Conservation (phyloP, 2,797 vertebrate genomes). For the Cygnus olor region DNA sequence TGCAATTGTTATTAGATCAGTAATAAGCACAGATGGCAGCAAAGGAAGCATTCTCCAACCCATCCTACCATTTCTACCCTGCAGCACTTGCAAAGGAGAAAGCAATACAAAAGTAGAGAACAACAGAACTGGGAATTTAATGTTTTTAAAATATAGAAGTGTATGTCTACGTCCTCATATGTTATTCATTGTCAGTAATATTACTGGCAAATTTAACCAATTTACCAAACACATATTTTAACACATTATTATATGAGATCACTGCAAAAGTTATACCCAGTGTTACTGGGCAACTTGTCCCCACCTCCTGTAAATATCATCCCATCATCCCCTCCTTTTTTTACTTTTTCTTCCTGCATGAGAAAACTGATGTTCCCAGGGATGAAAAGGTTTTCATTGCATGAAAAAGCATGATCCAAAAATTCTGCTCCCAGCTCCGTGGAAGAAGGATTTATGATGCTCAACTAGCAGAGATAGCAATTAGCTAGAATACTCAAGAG, state of each 20-base stretch:
- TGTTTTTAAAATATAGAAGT: not conserved
- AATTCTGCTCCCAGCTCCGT: constrained; percentile 49
- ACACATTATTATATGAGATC: not conserved
- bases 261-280: not conserved
- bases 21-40: constrained; percentile 50
- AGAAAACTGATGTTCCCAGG: constrained; percentile 2
- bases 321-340: not conserved
- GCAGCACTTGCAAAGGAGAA: not conserved
- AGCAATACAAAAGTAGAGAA: not conserved
- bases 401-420: constrained; percentile 39
- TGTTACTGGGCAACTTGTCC: not conserved
- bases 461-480: constrained; percentile 67
- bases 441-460: constrained; percentile 47
- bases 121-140: not conserved
- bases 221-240: not conserved
- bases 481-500: constrained; percentile 71
- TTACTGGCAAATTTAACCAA: not conserved
- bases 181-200: not conserved
- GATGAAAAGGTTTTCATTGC: constrained; percentile 24
- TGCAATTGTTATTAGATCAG: constrained; percentile 19
- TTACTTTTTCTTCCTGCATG: not conserved
- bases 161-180: not conserved
- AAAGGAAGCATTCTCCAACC: constrained; percentile 4
- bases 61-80: constrained; percentile 16
- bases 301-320: not conserved